Conservation (phyloP, 1,140 invertebrate genomes). For the Diorhabda elongata region DNA sequence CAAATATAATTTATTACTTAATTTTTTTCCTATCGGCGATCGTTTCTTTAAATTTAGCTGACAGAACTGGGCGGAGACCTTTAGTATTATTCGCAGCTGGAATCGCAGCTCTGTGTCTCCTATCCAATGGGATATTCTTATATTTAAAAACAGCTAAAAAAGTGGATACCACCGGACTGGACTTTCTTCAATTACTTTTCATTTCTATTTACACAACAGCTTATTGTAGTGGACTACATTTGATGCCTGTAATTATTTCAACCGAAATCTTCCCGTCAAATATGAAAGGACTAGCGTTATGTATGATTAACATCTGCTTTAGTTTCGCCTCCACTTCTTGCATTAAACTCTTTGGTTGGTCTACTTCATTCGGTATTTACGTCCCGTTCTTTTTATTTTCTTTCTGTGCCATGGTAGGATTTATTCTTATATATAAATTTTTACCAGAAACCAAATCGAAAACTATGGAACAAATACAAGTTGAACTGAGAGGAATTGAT, state of each 20-base stretch:
- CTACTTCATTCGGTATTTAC: background rate
- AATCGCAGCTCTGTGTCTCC: background rate
- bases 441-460: constrained; percentile 19
- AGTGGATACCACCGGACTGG: background rate
- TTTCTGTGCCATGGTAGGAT: background rate
- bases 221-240: background rate
- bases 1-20: constrained; percentile 6
- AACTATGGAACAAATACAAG: constrained; percentile 21
- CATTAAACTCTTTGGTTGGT: background rate
- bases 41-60: constrained; percentile 16
- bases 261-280: constrained; percentile 17
- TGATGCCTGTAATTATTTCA: constrained; percentile 1
- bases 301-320: background rate
- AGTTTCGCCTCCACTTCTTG: background rate
- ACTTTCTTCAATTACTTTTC: background rate
- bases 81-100: background rate
- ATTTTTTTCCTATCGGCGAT: background rate
- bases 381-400: background rate
- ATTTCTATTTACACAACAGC: background rate
- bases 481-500: background rate
- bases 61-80: constrained; percentile 8
- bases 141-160: background rate
- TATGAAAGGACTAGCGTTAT: constrained; percentile 10
- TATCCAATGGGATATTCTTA: constrained; percentile 1
- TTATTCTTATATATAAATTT: constrained; percentile 1